These are phyloP conservation scores for Gouania willdenowi DNA, from an alignment of 2,797 vertebrate genomes.

Conservation along the genomic window DNA sequence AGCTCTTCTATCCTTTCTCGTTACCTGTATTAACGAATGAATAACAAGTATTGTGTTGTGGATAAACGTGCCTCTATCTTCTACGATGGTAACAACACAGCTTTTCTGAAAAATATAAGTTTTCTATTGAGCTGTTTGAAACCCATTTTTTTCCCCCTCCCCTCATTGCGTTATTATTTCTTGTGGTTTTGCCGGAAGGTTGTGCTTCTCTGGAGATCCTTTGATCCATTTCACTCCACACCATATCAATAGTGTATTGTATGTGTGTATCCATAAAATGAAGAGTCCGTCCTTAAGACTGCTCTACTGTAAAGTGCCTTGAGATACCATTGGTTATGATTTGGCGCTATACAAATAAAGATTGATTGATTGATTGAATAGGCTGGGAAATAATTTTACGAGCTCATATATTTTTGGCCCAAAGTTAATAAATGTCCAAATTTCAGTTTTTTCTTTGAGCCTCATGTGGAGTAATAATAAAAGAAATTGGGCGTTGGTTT, in stretches of 20 bases:
- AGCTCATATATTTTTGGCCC: background rate
- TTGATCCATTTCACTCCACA: background rate
- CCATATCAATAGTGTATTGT: too few species aligned
- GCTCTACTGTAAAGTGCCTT: too few species aligned
- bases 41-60: too few species aligned
- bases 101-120: too few species aligned
- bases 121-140: too few species aligned
- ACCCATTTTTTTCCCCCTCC: background rate
- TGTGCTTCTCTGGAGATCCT: background rate
- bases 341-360: slow-evolving; percentile 12
- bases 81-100: too few species aligned
- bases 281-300: too few species aligned
- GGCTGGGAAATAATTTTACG: background rate
- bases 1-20: too few species aligned
- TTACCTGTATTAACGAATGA: too few species aligned
- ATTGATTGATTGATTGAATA: background rate
- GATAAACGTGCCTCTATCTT: too few species aligned
- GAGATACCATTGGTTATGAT: too few species aligned
- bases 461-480: background rate
- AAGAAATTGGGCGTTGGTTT: background rate
- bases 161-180: background rate
- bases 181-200: background rate
- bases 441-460: background rate
- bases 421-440: background rate
- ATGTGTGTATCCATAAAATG: too few species aligned